A percentile compares a stretch with the other conserved stretches of the same genome.
Conservation (phyloP, 1,140 invertebrate genomes). For the Drosophila takahashii region DNA sequence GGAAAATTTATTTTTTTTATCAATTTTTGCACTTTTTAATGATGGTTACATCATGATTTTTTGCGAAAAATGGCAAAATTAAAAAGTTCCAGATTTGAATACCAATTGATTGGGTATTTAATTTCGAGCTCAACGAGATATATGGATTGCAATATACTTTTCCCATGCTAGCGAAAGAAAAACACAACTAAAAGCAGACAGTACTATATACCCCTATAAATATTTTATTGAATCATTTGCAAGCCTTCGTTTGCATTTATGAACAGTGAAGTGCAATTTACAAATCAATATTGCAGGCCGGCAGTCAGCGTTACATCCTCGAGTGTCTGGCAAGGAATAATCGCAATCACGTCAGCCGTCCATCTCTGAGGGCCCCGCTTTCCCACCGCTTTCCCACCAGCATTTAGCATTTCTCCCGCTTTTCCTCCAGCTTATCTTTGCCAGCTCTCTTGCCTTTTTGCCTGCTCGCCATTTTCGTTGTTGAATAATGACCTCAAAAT, state of each 20-base stretch:
- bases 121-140: too few relatives aligned
- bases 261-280: conserved; percentile 9
- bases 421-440: conserved; percentile 24
- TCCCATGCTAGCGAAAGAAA: not conserved
- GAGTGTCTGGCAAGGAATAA: conserved; percentile 24
- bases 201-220: not conserved
- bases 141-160: not conserved
- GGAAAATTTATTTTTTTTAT: too few relatives aligned
- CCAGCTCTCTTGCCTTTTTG: conserved; percentile 45
- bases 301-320: conserved; percentile 7
- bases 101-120: too few relatives aligned
- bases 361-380: conserved; percentile 26
- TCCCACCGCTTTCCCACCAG: conserved; percentile 16
- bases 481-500: conserved; percentile 79
- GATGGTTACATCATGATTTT: too few relatives aligned
- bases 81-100: too few relatives aligned
- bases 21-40: too few relatives aligned
- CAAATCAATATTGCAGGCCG: conserved; percentile 30
- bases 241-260: conserved; percentile 4
- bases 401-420: conserved; percentile 8
- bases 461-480: conserved; percentile 60
- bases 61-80: too few relatives aligned
- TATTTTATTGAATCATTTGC: not conserved
- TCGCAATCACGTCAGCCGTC: conserved; percentile 36
- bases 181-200: not conserved